These are phyloP conservation scores for Diachasmimorpha longicaudata DNA, from an alignment of 1,140 invertebrate genomes.

Conservation along the genomic window DNA sequence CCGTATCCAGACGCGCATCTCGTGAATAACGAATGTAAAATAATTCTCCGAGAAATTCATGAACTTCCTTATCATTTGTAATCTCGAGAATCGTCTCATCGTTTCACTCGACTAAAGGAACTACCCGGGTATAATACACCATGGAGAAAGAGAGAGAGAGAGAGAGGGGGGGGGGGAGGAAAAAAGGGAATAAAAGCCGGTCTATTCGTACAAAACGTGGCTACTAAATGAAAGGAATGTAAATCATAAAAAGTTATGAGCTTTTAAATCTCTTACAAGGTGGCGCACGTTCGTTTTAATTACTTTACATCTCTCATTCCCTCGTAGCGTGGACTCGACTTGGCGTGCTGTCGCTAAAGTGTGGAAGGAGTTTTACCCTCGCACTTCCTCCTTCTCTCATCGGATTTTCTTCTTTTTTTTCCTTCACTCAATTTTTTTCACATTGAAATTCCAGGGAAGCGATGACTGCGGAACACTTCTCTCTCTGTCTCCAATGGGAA, in stretches of 20 bases:
- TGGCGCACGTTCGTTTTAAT: slow-evolving; percentile 64
- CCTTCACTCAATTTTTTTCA: slow-evolving; percentile 38
- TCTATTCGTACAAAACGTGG: slow-evolving; percentile 55
- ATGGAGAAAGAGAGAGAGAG: slow-evolving; percentile 7
- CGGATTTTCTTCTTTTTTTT: slow-evolving; percentile 19
- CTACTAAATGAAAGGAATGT: slow-evolving; percentile 64
- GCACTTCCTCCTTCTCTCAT: slow-evolving; percentile 8
- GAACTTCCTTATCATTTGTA: slow-evolving; percentile 4
- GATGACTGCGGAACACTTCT: slow-evolving; percentile 42
- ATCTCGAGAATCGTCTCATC: slow-evolving; percentile 3
- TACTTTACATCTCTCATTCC: slow-evolving; percentile 63
- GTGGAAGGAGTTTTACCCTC: slow-evolving; percentile 6
- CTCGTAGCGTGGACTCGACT: slow-evolving; percentile 25
- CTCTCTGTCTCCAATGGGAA: slow-evolving; percentile 19
- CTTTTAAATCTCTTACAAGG: slow-evolving; percentile 64
- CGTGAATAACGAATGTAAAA: background rate
- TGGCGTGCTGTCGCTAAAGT: slow-evolving; percentile 26
- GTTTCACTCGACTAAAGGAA: slow-evolving; percentile 28
- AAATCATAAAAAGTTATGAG: slow-evolving; percentile 65
- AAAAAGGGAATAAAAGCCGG: slow-evolving; percentile 14
- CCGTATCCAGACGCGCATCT: background rate
- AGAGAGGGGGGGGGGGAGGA: no score
- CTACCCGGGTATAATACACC: slow-evolving; percentile 1
- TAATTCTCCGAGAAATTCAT: background rate
- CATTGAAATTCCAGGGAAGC: slow-evolving; percentile 57